These are phyloP conservation scores for Hycleus phaleratus DNA, from an alignment of 1,140 invertebrate genomes.

Conservation along the genomic window DNA sequence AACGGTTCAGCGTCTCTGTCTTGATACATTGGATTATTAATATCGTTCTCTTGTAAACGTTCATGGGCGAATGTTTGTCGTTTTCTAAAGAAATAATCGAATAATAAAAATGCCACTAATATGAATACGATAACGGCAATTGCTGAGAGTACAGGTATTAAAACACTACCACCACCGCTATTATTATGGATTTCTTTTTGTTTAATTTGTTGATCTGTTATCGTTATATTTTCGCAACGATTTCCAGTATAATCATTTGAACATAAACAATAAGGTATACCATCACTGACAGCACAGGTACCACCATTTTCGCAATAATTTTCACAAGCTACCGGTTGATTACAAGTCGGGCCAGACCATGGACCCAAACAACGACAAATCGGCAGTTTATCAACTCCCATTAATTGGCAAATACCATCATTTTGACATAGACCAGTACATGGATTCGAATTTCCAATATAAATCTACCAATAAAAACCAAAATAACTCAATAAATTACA, in stretches of 20 bases:
- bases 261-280: constrained; percentile 40
- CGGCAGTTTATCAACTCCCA: constrained; percentile 34
- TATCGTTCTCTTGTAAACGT: constrained; percentile 67
- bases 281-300: constrained; percentile 43
- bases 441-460: constrained; percentile 50
- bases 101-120: constrained; percentile 17
- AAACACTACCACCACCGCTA: constrained; percentile 11
- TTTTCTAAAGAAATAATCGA: constrained; percentile 39
- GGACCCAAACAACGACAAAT: constrained; percentile 51
- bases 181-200: neutral
- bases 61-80: constrained; percentile 66
- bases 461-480: constrained; percentile 31
- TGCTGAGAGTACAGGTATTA: constrained; percentile 20
- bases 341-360: constrained; percentile 51
- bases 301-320: constrained; percentile 53
- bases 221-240: constrained; percentile 5
- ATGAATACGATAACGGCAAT: constrained; percentile 24
- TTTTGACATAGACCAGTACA: constrained; percentile 53
- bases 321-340: constrained; percentile 44
- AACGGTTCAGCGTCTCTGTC: constrained; percentile 56
- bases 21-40: constrained; percentile 78
- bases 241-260: constrained; percentile 17
- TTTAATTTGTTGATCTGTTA: neutral
- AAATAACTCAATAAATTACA: neutral
- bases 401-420: constrained; percentile 47